Evolutionary conservation across 2,888 invertebrate species (phyloP), one percentile per base, ranked within the genome.

Genomic region (Yponomeuta cagnagella): DNA sequence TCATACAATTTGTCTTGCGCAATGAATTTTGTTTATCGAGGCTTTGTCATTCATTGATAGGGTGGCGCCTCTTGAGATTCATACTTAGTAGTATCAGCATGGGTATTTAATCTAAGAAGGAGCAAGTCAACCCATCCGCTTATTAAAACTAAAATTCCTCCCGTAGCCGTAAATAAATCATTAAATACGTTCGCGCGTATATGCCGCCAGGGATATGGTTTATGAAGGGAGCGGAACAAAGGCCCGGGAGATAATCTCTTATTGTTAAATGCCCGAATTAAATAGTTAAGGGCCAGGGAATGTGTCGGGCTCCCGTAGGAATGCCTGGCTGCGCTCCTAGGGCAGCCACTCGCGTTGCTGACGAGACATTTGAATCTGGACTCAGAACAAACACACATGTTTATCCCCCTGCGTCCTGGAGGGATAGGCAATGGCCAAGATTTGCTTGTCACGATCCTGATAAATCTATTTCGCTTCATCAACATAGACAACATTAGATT

Each of bases 171-270:
- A 58, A 70, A 66, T 68, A 58, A 12, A 15, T 30, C 69, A 33
- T 68, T 48, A 15, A 70, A 73, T 69, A 69, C 63, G 30, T 69
- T 63, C 70, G 68, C 71, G 79, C 77, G 74, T 0, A 23, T 23
- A 23, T 23, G 23, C 23, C 70, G 75, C 76, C 79, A 79, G 66
- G 65, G 15, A 81, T 78, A 81, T 85, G 81, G 80, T 89, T 89
- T 89, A 89, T 88, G 89, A 88, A 82, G 80, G 78, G 77, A 76
- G 73, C 73, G 73, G 79, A 85, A 89, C 89, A 88, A 89, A 89
- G 86, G 84, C 71, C 75, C 70, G 3, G 75, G 70, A 48, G 64
- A 87, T 88, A 82, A 88, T 88, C 88, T 82, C 74, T 72, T 75
- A 79, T 79, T 80, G 81, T 85, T 63, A 85, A 87, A 86, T 81